Base-by-base conservation (phyloP, 2,113 vertebrate species). In the Sialia sialis region DNA sequence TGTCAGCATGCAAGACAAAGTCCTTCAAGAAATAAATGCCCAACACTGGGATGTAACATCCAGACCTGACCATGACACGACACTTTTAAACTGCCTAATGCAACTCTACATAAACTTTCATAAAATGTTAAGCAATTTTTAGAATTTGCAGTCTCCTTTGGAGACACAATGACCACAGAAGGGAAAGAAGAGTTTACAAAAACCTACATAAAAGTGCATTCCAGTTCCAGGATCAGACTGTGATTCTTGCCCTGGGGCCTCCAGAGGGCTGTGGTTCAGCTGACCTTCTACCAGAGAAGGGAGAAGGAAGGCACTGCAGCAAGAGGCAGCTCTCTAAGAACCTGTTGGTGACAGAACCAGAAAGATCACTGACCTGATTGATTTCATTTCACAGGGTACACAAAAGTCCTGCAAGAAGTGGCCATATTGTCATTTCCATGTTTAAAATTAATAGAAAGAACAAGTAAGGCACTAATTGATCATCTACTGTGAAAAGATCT, bases 401-500 rank as follows among this genome's bases (percentile, higher is more conserved):
- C 36, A 73, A 52, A 82, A 82, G 60, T 79, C 54, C 44, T 41
- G 27, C 11, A 8, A 80, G 77, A 85, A 91, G 62, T 62, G 39
- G 54, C 38, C 51, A 58, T 69, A 82, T 73, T 85, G 75, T 54
- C 60, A 46, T 82, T 87, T 90, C 70, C 34, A 38, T 41, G 22
- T 59, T 96, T 82, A 51, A 77, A 86, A 83, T 62, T 83, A 87
- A 83, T 46, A 38, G 69, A 68, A 85, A 78, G 68, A 55, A 66
- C n/a, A 87, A 94, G 84, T 84, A 95, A 94, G 94, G 49, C 54
- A 75, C 89, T 73, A 78, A 92, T 59, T 70, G 89, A 86, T 84
- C 92, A 91, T 64, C 54, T 75, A 38, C 73, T 82, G 44, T 94
- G 87, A 83, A 80, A 84, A 86, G 64, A 89, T 30, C 48, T 51